phyloP scores from a whole-genome alignment of 2,888 invertebrate genomes.

The Idaea dimidiata region DNA sequence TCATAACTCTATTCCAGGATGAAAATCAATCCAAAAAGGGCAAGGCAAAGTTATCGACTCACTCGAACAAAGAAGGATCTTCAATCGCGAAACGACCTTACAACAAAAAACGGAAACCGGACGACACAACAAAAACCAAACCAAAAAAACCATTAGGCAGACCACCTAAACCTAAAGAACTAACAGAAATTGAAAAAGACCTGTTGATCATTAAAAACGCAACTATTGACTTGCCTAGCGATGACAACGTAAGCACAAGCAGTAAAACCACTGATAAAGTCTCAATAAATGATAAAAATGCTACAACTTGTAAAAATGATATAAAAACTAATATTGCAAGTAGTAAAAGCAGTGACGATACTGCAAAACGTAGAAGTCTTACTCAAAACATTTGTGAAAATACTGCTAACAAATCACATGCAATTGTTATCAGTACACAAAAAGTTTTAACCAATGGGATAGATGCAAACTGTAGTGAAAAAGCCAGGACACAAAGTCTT shows the following conservation, averaged over 20 bases:
- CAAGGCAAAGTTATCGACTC: constrained; percentile 26
- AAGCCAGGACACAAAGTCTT: constrained; percentile 35
- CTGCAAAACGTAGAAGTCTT: constrained; percentile 9
- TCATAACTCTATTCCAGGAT: constrained; percentile 43
- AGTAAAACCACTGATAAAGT: not conserved
- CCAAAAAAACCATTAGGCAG: constrained; percentile 49
- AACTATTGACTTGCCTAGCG: constrained; percentile 32
- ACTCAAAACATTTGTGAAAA: not conserved
- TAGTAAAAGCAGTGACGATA: not conserved
- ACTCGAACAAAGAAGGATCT: constrained; percentile 31
- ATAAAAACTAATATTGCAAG: not conserved
- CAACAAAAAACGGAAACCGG: constrained; percentile 61
- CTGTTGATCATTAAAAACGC: constrained; percentile 67
- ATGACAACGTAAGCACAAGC: not conserved
- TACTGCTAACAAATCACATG: not conserved
- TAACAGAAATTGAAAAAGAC: constrained; percentile 71
- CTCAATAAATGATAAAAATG: not conserved
- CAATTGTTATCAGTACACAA: not conserved
- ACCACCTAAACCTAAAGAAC: constrained; percentile 56
- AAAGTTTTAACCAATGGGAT: constrained; percentile 36
- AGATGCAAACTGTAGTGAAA: constrained; percentile 52
- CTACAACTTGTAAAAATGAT: not conserved
- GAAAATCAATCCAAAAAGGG: constrained; percentile 60
- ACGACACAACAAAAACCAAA: constrained; percentile 45
- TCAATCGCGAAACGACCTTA: constrained; percentile 50